Evolutionary conservation across 2,113 vertebrate genomes (phyloP).

Genomic region (Hymenochirus boettgeri): DNA sequence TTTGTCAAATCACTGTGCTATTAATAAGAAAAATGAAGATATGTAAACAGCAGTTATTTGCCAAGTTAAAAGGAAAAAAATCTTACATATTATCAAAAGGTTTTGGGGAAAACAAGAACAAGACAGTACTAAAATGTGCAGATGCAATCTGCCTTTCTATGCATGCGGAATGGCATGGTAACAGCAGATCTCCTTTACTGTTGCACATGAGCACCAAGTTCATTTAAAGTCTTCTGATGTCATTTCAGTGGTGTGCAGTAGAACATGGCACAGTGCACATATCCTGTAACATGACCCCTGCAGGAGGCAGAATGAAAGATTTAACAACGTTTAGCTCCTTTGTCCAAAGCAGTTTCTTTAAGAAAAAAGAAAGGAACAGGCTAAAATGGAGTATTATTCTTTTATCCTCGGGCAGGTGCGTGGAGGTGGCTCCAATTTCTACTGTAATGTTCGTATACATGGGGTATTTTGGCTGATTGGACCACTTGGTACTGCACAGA

Average conservation of each 20-base stretch:
- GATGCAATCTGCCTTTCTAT: background rate
- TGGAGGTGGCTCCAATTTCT: slow-evolving; percentile 88
- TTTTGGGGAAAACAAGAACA: background rate
- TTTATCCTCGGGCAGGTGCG: slow-evolving; percentile 80
- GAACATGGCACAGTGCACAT: background rate
- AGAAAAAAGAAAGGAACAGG: background rate
- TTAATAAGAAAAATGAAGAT: background rate
- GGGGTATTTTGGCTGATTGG: slow-evolving; percentile 76
- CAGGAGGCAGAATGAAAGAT: background rate
- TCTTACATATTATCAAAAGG: background rate
- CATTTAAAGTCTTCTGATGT: background rate
- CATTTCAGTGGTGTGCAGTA: background rate
- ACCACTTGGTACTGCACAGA: slow-evolving; percentile 84
- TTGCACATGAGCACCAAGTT: background rate
- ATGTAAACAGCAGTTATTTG: background rate
- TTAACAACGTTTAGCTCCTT: background rate
- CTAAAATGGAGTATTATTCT: background rate
- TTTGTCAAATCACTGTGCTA: background rate
- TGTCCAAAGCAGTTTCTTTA: background rate
- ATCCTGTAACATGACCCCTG: background rate
- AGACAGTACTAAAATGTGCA: background rate
- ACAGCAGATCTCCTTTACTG: background rate
- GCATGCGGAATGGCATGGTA: slow-evolving; percentile 1
- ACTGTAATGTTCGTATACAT: slow-evolving; percentile 96
- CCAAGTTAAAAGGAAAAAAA: background rate